These are phyloP conservation scores for Diorhabda sublineata DNA, from an alignment of 1,140 invertebrate genomes.

Conservation along the genomic window DNA sequence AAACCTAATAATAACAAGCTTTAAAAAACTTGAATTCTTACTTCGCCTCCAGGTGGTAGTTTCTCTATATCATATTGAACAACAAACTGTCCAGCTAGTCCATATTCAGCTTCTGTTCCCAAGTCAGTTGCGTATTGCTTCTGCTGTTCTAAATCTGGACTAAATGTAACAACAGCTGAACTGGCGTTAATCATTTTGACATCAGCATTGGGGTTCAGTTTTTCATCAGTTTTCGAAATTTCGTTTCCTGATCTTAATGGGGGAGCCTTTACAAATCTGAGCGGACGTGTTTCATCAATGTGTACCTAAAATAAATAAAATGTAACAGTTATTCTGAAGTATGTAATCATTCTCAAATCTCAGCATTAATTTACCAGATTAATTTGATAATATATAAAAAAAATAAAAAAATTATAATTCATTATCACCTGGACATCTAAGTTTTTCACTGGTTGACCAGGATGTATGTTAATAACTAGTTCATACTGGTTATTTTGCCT, in stretches of 20 bases:
- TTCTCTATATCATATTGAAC: conserved; percentile 63
- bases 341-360: too few relatives aligned
- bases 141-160: conserved; percentile 51
- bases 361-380: too few relatives aligned
- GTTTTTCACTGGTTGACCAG: conserved; percentile 53
- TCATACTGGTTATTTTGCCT: conserved; percentile 57
- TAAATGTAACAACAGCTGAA: conserved; percentile 43
- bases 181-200: conserved; percentile 39
- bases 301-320: conserved; percentile 48
- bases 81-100: conserved; percentile 58
- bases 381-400: neutral
- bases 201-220: conserved; percentile 35
- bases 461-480: conserved; percentile 59
- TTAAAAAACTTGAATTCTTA: conserved; percentile 41
- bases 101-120: conserved; percentile 44
- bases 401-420: conserved; percentile 35
- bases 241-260: conserved; percentile 55
- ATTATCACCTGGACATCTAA: conserved; percentile 48
- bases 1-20: neutral
- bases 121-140: conserved; percentile 38
- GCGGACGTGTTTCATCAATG: conserved; percentile 55
- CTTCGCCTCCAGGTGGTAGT: conserved; percentile 51
- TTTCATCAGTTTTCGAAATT: conserved; percentile 29
- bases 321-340: neutral
- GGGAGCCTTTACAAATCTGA: conserved; percentile 54